Evolutionary conservation across 2,888 invertebrate species (phyloP), one percentile per base, ranked within the genome.

Genomic region (Mythimna albipuncta): DNA sequence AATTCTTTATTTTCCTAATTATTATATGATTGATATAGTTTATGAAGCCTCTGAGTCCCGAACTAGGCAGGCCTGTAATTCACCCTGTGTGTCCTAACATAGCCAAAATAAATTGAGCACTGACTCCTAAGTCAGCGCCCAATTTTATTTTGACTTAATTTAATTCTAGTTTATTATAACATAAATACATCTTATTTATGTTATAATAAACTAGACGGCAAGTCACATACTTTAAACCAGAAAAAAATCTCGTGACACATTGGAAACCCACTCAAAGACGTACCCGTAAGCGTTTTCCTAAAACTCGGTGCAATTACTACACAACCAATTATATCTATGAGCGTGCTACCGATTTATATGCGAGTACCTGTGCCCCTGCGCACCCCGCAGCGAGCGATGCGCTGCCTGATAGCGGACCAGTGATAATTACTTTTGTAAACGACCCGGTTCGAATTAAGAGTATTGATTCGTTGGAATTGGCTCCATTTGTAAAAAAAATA

Each of bases 271-370:
- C 63, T 0, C 16, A n/a, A 54, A 58, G 59, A 59, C 71, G 72
- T 64, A 63, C 68, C 81, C 69, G 79, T 68, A 44, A 77, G 70
- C 77, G 73, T 70, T 79, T 81, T 84, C 84, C 75, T 85, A 84
- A 79, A 75, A 74, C 82, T 73, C 75, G 26, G 26, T 76, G 75
- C 82, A 85, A 84, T 85, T 85, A 84, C 79, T 71, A 79, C 71
- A 82, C 68, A 74, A 79, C 63, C 85, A 85, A 85, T 84, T 85
- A 77, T 79, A 77, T 79, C 77, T 72, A 79, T 79, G 67, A 76
- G 72, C 84, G 70, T 74, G 72, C 77, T 74, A 67, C 77, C 82
- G 84, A 84, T 77, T 74, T 72, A 79, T 76, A 58, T 16, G 7
- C n/a, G 59, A 13, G 38, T 38, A 67, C 79, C 75, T 74, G 72